Evolutionary conservation across 2,888 invertebrate species (phyloP).

Genomic region (Aelia acuminata): DNA sequence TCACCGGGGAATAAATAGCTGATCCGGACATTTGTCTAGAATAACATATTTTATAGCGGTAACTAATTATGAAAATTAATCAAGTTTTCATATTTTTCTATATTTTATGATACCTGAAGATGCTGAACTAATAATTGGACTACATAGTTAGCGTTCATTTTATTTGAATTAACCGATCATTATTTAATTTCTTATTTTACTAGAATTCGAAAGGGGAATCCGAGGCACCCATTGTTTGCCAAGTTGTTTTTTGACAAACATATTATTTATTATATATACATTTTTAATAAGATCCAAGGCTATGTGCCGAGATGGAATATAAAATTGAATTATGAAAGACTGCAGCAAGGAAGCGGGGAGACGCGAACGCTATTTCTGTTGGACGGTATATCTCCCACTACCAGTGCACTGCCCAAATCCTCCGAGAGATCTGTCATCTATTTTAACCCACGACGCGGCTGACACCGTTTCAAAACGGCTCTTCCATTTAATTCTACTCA

Average conservation of each 20-base stretch:
- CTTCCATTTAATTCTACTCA: slow-evolving; percentile 50
- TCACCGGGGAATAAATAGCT: no score
- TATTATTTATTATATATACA: not conserved
- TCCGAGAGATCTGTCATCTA: slow-evolving; percentile 39
- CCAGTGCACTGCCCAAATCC: slow-evolving; percentile 42
- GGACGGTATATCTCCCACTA: slow-evolving; percentile 18
- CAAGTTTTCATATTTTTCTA: no score
- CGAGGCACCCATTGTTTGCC: not conserved
- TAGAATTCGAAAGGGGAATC: not conserved
- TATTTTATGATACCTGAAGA: no score
- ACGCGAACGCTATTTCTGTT: not conserved
- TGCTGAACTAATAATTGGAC: no score
- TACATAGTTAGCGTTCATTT: no score
- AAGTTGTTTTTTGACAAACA: not conserved
- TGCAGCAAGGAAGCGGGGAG: not conserved
- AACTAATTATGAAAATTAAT: no score
- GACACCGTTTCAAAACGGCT: slow-evolving; percentile 50
- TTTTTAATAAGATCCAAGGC: not conserved
- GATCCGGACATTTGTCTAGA: no score
- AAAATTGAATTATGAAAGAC: slow-evolving; percentile 32
- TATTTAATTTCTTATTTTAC: no score
- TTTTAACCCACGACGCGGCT: slow-evolving; percentile 25
- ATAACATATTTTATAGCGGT: no score
- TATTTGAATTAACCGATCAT: no score
- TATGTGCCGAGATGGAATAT: slow-evolving; percentile 4